phyloP scores from a whole-genome alignment of 2,113 vertebrate species.

The Ptychochromis oligacanthus region DNA sequence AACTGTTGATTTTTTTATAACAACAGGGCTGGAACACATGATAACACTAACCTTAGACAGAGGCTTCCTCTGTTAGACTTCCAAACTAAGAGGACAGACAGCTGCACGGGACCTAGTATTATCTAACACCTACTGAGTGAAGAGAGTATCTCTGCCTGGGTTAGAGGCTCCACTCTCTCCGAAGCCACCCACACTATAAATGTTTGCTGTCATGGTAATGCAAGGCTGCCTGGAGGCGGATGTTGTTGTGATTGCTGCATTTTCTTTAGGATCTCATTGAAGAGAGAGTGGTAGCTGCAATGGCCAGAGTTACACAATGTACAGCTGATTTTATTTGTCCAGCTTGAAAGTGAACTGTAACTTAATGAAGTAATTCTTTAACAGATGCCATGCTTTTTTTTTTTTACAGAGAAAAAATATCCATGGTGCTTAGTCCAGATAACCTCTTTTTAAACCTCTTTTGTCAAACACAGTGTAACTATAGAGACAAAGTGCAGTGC shows the following conservation, averaged over 20 bases:
- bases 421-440: neutral
- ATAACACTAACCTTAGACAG: neutral
- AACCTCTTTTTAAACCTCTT: neutral
- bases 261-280: neutral
- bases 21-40: neutral
- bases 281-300: neutral
- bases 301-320: accelerated
- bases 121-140: neutral
- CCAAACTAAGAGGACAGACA: neutral
- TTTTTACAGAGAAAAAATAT: neutral
- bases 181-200: conserved; percentile 21
- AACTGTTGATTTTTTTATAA: too few species aligned
- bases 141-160: conserved; percentile 2
- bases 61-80: neutral
- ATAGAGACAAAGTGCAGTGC: neutral
- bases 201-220: conserved; percentile 26
- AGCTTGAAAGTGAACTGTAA: neutral
- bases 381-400: neutral
- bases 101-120: neutral
- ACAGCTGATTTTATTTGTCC: neutral
- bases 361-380: neutral
- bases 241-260: neutral
- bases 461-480: neutral
- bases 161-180: neutral
- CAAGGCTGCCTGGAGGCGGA: conserved; percentile 1